Evolutionary conservation across 2,888 invertebrate genomes (phyloP), one percentile per base, ranked within the genome.

Genomic region (Ephialtes manifestator): DNA sequence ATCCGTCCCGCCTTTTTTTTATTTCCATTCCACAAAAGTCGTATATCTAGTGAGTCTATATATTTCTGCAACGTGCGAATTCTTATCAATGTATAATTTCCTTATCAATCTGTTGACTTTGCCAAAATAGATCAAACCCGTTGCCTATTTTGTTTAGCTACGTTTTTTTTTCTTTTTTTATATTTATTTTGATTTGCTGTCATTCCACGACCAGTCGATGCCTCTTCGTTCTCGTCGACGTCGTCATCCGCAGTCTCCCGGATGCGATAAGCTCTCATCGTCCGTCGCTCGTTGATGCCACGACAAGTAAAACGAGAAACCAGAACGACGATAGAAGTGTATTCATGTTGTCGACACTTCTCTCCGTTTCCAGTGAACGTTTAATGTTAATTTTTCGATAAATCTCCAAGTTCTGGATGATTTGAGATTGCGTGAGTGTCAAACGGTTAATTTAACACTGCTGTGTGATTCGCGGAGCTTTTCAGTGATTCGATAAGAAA

Each of bases 261-360:
- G 81, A 81, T 63, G 81, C 77, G 81, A 84, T 84, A 84, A 84
- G 81, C 74, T 76, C 72, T 60, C 53, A 63, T 72, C 81, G 77
- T 68, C 70, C 76, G 72, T 80, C 83, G 72, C 75, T 76, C 58
- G 75, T 60, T 67, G 53, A 18, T 74, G 68, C 46, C 67, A 20
- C 81, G 72, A 43, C 83, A 70, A 84, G 35, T 77, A 51, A 72
- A 71, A 65, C 81, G 67, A 51, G 20, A 58, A 58, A 76, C 39
- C 84, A 84, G 24, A 76, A 65, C 70, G 71, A 48, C 55, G 76
- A 72, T 28, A 67, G 51, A 53, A 72, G 80, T 55, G 76, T 43
- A 53, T 71, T 51, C 39, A 60, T 58, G 76, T 58, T 58, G 58
- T 58, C 58, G 65, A 51, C 71, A 48, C 58, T 2, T 35, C 13